These are phyloP conservation scores for Gallirallus australis DNA, from an alignment of 2,797 vertebrate genomes.

Conservation along the genomic window DNA sequence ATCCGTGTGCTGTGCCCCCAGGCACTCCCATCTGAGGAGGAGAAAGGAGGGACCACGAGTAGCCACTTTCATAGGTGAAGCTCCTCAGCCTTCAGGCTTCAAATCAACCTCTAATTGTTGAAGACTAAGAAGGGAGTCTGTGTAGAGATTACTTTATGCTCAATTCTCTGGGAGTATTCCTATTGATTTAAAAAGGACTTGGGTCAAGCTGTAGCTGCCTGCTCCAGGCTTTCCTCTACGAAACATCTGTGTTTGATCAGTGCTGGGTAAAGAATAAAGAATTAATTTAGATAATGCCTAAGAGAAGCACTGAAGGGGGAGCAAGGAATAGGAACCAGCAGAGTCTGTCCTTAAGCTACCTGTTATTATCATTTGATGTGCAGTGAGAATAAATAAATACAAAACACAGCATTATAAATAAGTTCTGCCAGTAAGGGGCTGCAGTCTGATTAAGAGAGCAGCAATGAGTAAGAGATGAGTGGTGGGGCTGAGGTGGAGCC, in stretches of 20 bases:
- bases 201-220: slow-evolving; percentile 3
- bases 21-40: not conserved
- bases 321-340: not conserved
- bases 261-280: slow-evolving; percentile 19
- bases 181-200: slow-evolving; percentile 1
- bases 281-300: not conserved
- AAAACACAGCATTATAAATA: not conserved
- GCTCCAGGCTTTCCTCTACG: slow-evolving; percentile 19
- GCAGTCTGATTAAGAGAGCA: not conserved
- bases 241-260: not conserved
- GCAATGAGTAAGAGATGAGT: rapidly evolving
- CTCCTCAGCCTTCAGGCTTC: not conserved
- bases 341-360: not conserved
- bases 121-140: not conserved
- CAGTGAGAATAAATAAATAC: not conserved
- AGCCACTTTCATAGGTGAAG: not conserved
- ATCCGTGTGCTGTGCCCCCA: rapidly evolving
- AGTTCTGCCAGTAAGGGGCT: not conserved
- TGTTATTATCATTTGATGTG: not conserved
- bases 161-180: not conserved
- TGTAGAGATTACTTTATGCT: not conserved
- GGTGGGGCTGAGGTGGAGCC: too few relatives aligned
- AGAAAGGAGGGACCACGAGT: not conserved
- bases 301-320: not conserved
- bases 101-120: not conserved